Evolutionary conservation across 2,888 invertebrate species (phyloP).

Genomic region (Hipparchia sbordonii): DNA sequence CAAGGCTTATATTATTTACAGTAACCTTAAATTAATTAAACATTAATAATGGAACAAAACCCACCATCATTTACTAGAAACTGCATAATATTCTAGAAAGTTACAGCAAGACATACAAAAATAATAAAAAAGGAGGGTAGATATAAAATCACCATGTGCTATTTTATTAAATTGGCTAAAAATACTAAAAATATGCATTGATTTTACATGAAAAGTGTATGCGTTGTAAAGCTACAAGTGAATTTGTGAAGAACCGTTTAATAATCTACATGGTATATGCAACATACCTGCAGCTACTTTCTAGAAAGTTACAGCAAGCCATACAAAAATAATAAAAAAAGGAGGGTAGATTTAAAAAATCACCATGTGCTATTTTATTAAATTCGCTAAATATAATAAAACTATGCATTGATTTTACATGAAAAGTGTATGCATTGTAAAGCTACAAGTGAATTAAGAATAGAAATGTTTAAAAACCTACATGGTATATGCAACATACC

Average conservation of each 20-base stretch:
- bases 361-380: not conserved
- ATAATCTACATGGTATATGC: conserved; percentile 11
- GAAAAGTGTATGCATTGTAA: not conserved
- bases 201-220: not conserved
- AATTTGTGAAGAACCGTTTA: not conserved
- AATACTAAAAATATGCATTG: not conserved
- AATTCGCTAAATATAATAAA: not conserved
- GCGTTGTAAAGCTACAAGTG: not conserved
- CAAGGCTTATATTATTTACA: too few relatives aligned
- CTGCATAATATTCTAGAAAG: not conserved
- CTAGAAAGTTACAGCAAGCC: conserved; percentile 27
- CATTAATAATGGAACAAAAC: not conserved
- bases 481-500: conserved; percentile 47
- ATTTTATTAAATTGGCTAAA: not conserved
- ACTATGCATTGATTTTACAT: not conserved
- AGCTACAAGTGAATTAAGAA: not conserved
- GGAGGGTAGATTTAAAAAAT: not conserved
- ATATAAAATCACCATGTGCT: not conserved
- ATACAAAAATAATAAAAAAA: not conserved
- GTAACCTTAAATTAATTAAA: not conserved
- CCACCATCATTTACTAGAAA: not conserved
- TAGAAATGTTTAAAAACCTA: not conserved
- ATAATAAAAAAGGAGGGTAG: not conserved
- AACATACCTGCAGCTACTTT: conserved; percentile 65
- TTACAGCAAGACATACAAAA: not conserved